These are phyloP conservation scores for Oryctolagus cuniculus DNA, from an alignment of 2,113 vertebrate genomes.

Conservation along the genomic window mOryCun1.1 NC_091444.1:55100001-55100500, in stretches of 20 bases:
- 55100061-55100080: slow-evolving; percentile 95
- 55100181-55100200: slow-evolving; percentile 51
- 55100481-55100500: slow-evolving; percentile 96
- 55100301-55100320: slow-evolving; percentile 64
- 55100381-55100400: slow-evolving; percentile 94
- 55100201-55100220: slow-evolving; percentile 23
- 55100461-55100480: slow-evolving; percentile 93
- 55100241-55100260: slow-evolving; percentile 59
- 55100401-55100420: slow-evolving; percentile 92
- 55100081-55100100: slow-evolving; percentile 90
- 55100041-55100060: slow-evolving; percentile 95
- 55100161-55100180: slow-evolving; percentile 51
- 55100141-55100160: not conserved
- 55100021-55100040: slow-evolving; percentile 91
- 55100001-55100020: slow-evolving; percentile 92
- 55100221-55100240: not conserved
- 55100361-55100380: slow-evolving; percentile 87
- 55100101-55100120: slow-evolving; percentile 80
- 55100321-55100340: slow-evolving; percentile 63
- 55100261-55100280: slow-evolving; percentile 61
- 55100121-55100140: slow-evolving; percentile 60
- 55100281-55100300: slow-evolving; percentile 45
- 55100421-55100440: slow-evolving; percentile 96
- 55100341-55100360: slow-evolving; percentile 71
- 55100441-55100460: slow-evolving; percentile 93